phyloP scores from a whole-genome alignment of 2,888 invertebrate genomes.

The Lamellibrachia satsuma region DNA sequence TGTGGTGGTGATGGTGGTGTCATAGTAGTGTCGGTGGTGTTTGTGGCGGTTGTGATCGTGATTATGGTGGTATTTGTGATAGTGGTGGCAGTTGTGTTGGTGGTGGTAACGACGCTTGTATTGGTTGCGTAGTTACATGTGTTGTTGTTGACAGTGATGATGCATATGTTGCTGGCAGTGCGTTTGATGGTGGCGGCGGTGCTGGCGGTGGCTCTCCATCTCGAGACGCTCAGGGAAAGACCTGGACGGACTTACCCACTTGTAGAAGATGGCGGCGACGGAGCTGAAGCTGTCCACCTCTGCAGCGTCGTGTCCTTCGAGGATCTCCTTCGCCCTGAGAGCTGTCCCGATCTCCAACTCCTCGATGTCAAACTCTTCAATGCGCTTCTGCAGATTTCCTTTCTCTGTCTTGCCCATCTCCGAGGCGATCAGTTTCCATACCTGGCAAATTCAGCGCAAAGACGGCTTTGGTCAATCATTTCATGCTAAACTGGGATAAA shows the following conservation, averaged over 20 bases:
- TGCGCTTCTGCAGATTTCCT: slow-evolving; percentile 18
- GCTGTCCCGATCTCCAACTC: not conserved
- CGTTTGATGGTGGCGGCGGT: no score
- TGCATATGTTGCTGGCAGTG: no score
- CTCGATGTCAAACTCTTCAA: not conserved
- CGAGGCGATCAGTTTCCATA: not conserved
- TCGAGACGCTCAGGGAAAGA: not conserved
- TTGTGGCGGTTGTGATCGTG: not conserved
- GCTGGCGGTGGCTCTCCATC: no score
- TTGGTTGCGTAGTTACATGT: no score
- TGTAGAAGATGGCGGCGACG: slow-evolving; percentile 14
- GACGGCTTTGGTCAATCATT: not conserved
- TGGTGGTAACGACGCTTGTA: no score
- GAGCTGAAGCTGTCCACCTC: not conserved
- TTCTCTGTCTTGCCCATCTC: not conserved
- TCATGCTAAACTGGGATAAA: no score
- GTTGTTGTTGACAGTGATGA: no score
- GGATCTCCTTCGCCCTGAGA: not conserved
- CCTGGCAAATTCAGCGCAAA: not conserved
- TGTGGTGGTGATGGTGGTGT: not conserved
- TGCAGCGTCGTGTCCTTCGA: not conserved
- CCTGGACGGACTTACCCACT: not conserved
- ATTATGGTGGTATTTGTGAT: not conserved
- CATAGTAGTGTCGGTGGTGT: not conserved
- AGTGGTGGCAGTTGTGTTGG: not conserved